Conservation (phyloP, 2,888 invertebrate species). For the Thymelicus sylvestris region DNA sequence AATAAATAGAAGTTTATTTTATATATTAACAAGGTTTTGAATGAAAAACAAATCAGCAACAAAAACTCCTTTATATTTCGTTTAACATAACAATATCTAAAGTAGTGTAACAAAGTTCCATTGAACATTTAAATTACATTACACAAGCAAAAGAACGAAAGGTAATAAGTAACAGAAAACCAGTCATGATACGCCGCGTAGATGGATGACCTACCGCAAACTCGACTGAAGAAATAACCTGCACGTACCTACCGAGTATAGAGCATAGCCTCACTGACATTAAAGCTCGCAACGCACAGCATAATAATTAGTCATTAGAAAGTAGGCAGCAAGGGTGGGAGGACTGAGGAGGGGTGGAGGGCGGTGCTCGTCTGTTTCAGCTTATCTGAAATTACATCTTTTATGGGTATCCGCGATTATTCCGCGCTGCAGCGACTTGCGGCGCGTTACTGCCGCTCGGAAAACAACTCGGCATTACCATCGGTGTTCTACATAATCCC, state of each 20-base stretch:
- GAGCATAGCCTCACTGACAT: conserved; percentile 58
- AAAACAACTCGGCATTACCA: conserved; percentile 80
- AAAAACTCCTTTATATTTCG: conserved; percentile 4
- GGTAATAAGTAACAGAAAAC: conserved; percentile 47
- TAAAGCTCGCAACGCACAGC: conserved; percentile 83
- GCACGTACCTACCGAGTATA: conserved; percentile 54
- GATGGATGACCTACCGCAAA: conserved; percentile 66
- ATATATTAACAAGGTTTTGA: neutral
- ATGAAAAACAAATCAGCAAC: neutral
- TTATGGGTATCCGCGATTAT: conserved; percentile 85
- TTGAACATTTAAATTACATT: conserved; percentile 39
- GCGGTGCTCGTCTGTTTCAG: conserved; percentile 84
- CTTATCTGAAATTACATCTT: conserved; percentile 85
- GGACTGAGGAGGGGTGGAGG: conserved; percentile 59
- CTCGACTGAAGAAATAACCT: conserved; percentile 56
- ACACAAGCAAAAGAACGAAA: conserved; percentile 40
- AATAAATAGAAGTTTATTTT: no score
- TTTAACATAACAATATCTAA: conserved; percentile 24
- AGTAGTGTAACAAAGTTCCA: conserved; percentile 20
- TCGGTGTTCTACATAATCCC: conserved; percentile 80
- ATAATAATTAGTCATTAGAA: conserved; percentile 86
- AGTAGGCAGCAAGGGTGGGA: conserved; percentile 74
- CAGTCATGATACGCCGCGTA: conserved; percentile 54
- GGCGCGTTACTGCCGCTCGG: conserved; percentile 78
- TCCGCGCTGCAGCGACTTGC: conserved; percentile 83